Percentiles rank a stretch among this genome's conserved stretches.
Evolutionary conservation across 2,797 vertebrate species (phyloP).

Genomic region (Bucorvus abyssinicus): DNA sequence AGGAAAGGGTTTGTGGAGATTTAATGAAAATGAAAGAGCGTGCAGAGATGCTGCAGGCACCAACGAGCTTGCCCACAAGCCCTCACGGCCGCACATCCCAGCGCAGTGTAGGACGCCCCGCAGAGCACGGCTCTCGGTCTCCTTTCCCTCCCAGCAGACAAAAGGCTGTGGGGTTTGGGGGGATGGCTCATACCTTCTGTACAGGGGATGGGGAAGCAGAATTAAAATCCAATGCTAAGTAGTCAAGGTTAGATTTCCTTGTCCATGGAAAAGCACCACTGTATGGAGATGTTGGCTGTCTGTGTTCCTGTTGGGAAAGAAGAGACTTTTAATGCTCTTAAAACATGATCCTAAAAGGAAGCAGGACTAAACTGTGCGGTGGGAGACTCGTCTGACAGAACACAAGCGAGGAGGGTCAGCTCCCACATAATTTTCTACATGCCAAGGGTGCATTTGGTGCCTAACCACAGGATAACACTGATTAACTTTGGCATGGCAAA

Average conservation of each 20-base stretch:
- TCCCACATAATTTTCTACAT: background rate
- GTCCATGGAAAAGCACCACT: constrained; percentile 77
- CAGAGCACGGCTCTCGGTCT: background rate
- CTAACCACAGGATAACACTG: background rate
- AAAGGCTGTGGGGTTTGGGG: background rate
- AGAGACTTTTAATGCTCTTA: constrained; percentile 39
- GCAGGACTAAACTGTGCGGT: background rate
- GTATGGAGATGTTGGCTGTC: constrained; percentile 69
- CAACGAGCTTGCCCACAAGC: background rate
- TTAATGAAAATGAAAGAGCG: background rate
- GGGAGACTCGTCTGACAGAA: background rate
- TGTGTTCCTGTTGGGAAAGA: constrained; percentile 77
- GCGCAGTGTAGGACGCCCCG: background rate
- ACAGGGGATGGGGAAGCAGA: constrained; percentile 89
- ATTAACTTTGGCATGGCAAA: background rate
- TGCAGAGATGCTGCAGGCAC: background rate
- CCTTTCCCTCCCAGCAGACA: background rate
- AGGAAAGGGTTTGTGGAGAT: background rate
- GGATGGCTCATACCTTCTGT: constrained; percentile 83
- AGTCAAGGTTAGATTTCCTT: constrained; percentile 89
- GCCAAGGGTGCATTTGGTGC: background rate
- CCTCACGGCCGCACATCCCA: background rate
- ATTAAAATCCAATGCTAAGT: constrained; percentile 95
- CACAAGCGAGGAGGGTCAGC: background rate
- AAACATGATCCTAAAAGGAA: background rate